These are phyloP conservation scores for Limnodromus scolopaceus DNA, from an alignment of 2,797 vertebrate species.

Conservation along the genomic window DNA sequence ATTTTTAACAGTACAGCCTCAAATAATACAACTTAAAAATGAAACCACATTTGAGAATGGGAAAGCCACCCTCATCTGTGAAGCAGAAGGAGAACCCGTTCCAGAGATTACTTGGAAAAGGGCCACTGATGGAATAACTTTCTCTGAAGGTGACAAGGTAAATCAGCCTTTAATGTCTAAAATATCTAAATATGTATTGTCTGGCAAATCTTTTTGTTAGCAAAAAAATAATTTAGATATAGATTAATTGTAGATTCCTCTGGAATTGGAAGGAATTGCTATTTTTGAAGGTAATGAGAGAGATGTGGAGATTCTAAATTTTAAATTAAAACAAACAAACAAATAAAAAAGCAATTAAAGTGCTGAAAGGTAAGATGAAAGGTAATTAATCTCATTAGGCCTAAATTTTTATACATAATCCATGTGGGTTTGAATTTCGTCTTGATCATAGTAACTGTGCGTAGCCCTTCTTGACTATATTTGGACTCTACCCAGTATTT, in stretches of 20 bases:
- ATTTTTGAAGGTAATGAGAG: not conserved
- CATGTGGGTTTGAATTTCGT: not conserved
- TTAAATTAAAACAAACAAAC: not conserved
- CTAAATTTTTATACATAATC: not conserved
- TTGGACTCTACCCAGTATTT: not conserved
- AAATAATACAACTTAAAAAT: constrained; percentile 95
- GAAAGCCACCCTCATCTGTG: constrained; percentile 90
- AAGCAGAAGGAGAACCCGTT: constrained; percentile 93
- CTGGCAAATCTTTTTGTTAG: not conserved
- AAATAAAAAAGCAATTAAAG: not conserved
- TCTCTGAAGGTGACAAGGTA: constrained; percentile 94
- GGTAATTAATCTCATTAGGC: not conserved
- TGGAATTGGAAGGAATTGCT: not conserved
- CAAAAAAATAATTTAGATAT: not conserved
- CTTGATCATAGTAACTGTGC: not conserved
- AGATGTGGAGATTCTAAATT: not conserved
- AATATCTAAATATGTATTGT: not conserved
- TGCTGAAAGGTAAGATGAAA: not conserved
- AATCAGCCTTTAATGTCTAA: not conserved
- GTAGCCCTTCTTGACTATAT: not conserved
- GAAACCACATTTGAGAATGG: constrained; percentile 93
- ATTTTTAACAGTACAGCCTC: constrained; percentile 92
- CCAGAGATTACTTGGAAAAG: constrained; percentile 97
- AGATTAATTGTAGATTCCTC: not conserved
- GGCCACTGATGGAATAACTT: constrained; percentile 87